Evolutionary conservation across 64 coral and sea anemone species (phyloP).

Genomic region (Stylophora pistillata): DNA sequence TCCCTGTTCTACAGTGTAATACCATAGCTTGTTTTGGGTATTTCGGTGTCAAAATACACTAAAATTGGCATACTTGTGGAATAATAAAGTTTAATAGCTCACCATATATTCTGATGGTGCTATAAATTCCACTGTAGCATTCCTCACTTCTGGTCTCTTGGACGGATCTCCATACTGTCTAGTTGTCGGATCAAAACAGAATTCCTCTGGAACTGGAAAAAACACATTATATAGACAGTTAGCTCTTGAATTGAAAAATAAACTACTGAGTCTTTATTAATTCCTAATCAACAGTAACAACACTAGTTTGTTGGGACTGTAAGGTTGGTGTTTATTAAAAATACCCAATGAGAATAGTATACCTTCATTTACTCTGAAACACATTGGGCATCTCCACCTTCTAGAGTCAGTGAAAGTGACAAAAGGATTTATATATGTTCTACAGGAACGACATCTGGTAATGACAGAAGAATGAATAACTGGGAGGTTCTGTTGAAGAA

Average conservation of each 20-base stretch:
- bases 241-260: too few relatives aligned
- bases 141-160: slow-evolving; percentile 94
- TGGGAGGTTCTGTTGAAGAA: slow-evolving; percentile 73
- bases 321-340: background rate
- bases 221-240: background rate
- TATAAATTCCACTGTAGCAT: slow-evolving; percentile 97
- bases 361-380: slow-evolving; percentile 98
- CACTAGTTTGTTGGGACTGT: background rate
- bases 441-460: slow-evolving; percentile 96
- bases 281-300: too few relatives aligned
- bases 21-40: too few relatives aligned
- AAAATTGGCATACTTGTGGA: too few relatives aligned
- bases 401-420: slow-evolving; percentile 91
- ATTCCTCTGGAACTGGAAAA: slow-evolving; percentile 93
- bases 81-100: background rate
- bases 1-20: too few relatives aligned
- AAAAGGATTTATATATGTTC: slow-evolving; percentile 99
- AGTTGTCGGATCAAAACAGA: slow-evolving; percentile 92
- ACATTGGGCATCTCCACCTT: slow-evolving; percentile 95
- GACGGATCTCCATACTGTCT: slow-evolving; percentile 91
- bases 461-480: slow-evolving; percentile 96
- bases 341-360: background rate
- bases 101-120: slow-evolving; percentile 98
- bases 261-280: too few relatives aligned
- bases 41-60: too few relatives aligned